Conservation (phyloP, 1,140 invertebrate genomes). For the Sinella curviseta region DNA sequence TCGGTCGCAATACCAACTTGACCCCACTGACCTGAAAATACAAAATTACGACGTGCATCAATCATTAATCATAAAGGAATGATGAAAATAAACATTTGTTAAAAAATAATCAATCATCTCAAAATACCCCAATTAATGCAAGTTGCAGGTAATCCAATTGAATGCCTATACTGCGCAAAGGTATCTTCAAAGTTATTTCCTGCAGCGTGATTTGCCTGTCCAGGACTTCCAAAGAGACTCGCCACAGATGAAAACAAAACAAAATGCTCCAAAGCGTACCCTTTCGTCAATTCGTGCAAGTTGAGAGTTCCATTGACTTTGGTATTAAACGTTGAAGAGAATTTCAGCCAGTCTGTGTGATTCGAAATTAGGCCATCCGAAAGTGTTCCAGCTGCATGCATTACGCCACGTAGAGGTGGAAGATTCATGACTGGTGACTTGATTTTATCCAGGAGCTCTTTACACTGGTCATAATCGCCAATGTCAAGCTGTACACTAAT, state of each 20-base stretch:
- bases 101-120: background rate
- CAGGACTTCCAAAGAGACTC: background rate
- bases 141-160: background rate
- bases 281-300: background rate
- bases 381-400: slow-evolving; percentile 23
- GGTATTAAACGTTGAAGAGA: background rate
- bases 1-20: slow-evolving; percentile 3
- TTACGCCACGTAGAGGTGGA: slow-evolving; percentile 4
- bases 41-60: background rate
- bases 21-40: slow-evolving; percentile 1
- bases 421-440: background rate
- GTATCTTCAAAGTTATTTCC: slow-evolving; percentile 26
- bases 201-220: slow-evolving; percentile 8
- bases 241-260: slow-evolving; percentile 5
- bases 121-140: background rate
- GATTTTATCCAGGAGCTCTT: background rate
- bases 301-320: slow-evolving; percentile 28
- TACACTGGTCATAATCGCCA: background rate
- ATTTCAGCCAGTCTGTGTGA: background rate
- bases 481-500: background rate
- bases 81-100: background rate
- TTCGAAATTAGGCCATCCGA: background rate
- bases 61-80: background rate
- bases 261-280: slow-evolving; percentile 1
- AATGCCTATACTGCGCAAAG: slow-evolving; percentile 17